A percentile compares a stretch with the other conserved stretches of the same genome.
Evolutionary conservation across 2,888 invertebrate species (phyloP).

Genomic region (Parnassius smintheus): DNA sequence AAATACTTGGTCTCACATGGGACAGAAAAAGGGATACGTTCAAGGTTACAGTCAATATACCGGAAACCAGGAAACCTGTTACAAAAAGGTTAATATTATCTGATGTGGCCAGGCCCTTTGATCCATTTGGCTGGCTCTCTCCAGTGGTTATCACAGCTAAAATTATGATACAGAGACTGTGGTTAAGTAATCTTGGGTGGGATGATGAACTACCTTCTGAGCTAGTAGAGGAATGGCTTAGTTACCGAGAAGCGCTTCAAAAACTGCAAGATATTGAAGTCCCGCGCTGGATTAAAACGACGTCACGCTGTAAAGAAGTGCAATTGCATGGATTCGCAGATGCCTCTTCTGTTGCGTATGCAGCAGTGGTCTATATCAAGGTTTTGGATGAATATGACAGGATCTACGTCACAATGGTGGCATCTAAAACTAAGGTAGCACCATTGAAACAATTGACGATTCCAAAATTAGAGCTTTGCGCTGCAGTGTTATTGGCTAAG

Average conservation of each 20-base stretch:
- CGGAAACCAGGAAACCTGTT: too few relatives aligned
- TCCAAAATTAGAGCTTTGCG: too few relatives aligned
- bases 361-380: conserved; percentile 30
- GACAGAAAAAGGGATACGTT: too few relatives aligned
- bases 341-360: conserved; percentile 31
- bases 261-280: neutral
- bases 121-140: conserved; percentile 33
- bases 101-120: too few relatives aligned
- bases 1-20: too few relatives aligned
- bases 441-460: conserved; percentile 32
- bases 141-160: conserved; percentile 29
- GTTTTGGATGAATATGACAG: conserved; percentile 21
- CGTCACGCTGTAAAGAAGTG: conserved; percentile 8
- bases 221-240: conserved; percentile 22
- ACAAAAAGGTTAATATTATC: too few relatives aligned
- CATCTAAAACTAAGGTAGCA: conserved; percentile 32
- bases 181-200: conserved; percentile 29
- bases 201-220: conserved; percentile 29
- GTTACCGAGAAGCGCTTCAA: conserved; percentile 8
- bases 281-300: neutral
- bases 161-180: conserved; percentile 30
- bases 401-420: conserved; percentile 24
- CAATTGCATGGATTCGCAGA: conserved; percentile 35
- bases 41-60: too few relatives aligned
- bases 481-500: too few relatives aligned